Evolutionary conservation across 2,797 vertebrate genomes (phyloP).

Genomic region (Cynodonichthys magdalenae): DNA sequence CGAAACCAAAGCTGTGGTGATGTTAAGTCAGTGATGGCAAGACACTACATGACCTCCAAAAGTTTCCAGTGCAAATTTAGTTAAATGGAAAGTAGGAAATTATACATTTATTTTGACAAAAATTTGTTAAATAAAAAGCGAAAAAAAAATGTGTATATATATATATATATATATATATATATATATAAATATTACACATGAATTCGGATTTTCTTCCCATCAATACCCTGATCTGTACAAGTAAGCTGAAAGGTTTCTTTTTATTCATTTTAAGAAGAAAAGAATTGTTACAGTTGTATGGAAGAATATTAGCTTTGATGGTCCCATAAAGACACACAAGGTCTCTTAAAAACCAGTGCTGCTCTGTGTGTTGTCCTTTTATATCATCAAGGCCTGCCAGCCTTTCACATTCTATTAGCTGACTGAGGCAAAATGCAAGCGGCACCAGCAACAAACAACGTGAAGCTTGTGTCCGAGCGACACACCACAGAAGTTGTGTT

Average conservation of each 20-base stretch:
- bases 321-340: conserved; percentile 60
- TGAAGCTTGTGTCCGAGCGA: conserved; percentile 73
- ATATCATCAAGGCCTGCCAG: conserved; percentile 72
- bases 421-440: conserved; percentile 82
- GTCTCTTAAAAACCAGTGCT: conserved; percentile 55
- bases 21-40: background rate
- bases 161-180: no score
- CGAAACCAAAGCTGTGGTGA: background rate
- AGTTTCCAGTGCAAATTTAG: conserved; percentile 4
- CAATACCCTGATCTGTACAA: background rate
- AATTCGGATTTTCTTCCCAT: no score
- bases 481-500: conserved; percentile 77
- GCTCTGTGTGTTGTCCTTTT: conserved; percentile 74
- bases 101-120: background rate
- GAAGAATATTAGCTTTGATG: background rate
- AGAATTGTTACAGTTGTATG: background rate
- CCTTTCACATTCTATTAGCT: conserved; percentile 84
- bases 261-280: background rate
- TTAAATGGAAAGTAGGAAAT: background rate
- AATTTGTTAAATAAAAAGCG: background rate
- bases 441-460: conserved; percentile 79
- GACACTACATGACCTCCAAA: background rate
- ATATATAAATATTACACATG: background rate
- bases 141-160: no score
- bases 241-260: no score